A percentile compares a stretch with the other conserved stretches of the same genome.
Evolutionary conservation across 2,113 vertebrate species (phyloP).

Genomic region (Rhinogobius similis): DNA sequence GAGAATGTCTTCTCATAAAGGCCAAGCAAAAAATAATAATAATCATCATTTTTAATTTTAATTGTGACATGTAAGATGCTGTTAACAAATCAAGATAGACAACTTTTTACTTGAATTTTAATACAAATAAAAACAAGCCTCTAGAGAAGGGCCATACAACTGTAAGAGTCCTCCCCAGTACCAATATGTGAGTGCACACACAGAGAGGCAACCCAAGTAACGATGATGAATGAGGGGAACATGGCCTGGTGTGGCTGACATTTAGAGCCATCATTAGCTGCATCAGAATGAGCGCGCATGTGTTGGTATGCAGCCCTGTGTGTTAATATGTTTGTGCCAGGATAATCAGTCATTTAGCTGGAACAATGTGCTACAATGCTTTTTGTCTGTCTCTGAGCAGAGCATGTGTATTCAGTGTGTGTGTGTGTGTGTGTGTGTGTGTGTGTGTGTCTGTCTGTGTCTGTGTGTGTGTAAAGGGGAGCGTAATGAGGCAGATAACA

Average conservation of each 20-base stretch:
- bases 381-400: slow-evolving; percentile 16
- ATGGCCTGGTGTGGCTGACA: slow-evolving; percentile 65
- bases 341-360: slow-evolving; percentile 58
- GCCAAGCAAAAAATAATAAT: background rate
- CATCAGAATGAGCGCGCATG: slow-evolving; percentile 18
- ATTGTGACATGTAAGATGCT: no score
- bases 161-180: background rate
- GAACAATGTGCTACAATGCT: slow-evolving; percentile 53
- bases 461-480: slow-evolving; percentile 1
- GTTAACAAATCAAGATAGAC: no score
- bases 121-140: background rate
- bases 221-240: slow-evolving; percentile 62
- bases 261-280: slow-evolving; percentile 67
- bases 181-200: slow-evolving; percentile 30
- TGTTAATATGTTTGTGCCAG: slow-evolving; percentile 51
- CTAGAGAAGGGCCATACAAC: background rate
- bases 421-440: background rate
- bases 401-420: background rate
- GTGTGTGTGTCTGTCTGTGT: background rate
- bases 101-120: background rate
- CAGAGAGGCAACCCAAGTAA: slow-evolving; percentile 38
- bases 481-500: slow-evolving; percentile 44
- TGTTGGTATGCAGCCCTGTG: slow-evolving; percentile 19
- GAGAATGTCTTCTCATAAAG: background rate
- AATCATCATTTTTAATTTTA: no score